Base-by-base conservation (phyloP, 2,113 vertebrate species). In the Sinocyclocheilus maitianheensis region DNA sequence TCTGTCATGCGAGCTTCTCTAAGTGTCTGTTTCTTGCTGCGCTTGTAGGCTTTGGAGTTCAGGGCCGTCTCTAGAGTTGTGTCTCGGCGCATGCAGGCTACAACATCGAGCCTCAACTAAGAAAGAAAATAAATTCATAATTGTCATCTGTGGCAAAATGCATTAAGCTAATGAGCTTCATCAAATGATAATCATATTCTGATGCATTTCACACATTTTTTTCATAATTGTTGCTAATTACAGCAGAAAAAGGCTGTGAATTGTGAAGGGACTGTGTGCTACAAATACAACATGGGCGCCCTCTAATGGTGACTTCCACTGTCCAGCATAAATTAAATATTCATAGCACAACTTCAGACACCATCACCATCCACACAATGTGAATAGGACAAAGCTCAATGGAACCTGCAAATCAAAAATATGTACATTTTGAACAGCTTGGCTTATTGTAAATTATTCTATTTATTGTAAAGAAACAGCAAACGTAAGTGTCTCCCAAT, bases 1-100 rank as follows among this genome's bases (percentile, higher is more conserved):
- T 99, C 98, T 0, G 98, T 99, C 97, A 99, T 99, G 63, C 98
- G 96, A 0, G 98, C 98, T 89, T 99, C 98, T 40, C 98, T 91
- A 87, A 99, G 92, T 0, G 98, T 99, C 92, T 99, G 98, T 7
- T 97, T 95, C 91, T 99, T 99, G 94, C 97, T 99, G 85, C 98
- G 94, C 43, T 99, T 96, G 93, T 99, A 99, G 0, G 98, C 98
- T 92, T 99, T 99, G 0, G 98, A 99, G 92, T 99, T 99, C 71
- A 99, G 94, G 0, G 98, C 97, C 0, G 98, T 99, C 93, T 99
- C 98, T 76, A 99, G 92, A 0, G 98, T 99, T 0, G 98, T 99
- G 91, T 99, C 98, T 51, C 97, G 94, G 12, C 98, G 96, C 98
- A 99, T 99, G 26, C 98, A 99, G 0, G 97, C 97, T 89, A 99